These are phyloP conservation scores for Siderastrea radians DNA, from an alignment of 92 coral and sea anemone genomes.

Conservation along the genomic window DNA sequence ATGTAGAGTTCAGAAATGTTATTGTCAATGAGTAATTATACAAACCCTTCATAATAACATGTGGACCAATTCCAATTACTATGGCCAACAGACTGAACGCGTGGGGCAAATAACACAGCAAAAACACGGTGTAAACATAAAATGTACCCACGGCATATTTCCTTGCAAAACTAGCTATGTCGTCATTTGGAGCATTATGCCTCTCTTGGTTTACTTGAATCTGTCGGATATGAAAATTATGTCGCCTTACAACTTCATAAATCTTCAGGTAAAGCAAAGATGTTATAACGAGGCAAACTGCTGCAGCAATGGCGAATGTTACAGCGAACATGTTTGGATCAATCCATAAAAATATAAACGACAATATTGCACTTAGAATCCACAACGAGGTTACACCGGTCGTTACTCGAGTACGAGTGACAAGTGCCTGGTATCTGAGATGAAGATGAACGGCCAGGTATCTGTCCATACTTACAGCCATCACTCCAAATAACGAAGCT, in stretches of 20 bases:
- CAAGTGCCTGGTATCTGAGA: constrained; percentile 31
- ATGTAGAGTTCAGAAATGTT: constrained; percentile 24
- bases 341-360: constrained; percentile 8
- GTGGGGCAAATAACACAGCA: constrained; percentile 26
- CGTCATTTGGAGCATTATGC: not conserved
- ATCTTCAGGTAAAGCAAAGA: constrained; percentile 32
- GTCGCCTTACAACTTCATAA: constrained; percentile 26
- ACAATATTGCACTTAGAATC: constrained; percentile 11
- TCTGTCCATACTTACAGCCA: constrained; percentile 24
- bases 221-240: not conserved
- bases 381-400: constrained; percentile 6
- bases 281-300: constrained; percentile 1
- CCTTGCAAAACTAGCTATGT: not conserved
- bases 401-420: constrained; percentile 8
- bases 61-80: not conserved
- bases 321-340: constrained; percentile 4
- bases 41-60: constrained; percentile 15
- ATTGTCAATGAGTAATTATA: constrained; percentile 22
- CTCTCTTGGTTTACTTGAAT: not conserved
- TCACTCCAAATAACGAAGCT: constrained; percentile 31
- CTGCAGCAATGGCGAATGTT: constrained; percentile 1
- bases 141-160: constrained; percentile 26
- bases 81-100: constrained; percentile 33
- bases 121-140: constrained; percentile 24
- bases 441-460: constrained; percentile 36